Base-by-base conservation (phyloP, 2,888 invertebrate species). In the Oxyteleia sp. region DNA sequence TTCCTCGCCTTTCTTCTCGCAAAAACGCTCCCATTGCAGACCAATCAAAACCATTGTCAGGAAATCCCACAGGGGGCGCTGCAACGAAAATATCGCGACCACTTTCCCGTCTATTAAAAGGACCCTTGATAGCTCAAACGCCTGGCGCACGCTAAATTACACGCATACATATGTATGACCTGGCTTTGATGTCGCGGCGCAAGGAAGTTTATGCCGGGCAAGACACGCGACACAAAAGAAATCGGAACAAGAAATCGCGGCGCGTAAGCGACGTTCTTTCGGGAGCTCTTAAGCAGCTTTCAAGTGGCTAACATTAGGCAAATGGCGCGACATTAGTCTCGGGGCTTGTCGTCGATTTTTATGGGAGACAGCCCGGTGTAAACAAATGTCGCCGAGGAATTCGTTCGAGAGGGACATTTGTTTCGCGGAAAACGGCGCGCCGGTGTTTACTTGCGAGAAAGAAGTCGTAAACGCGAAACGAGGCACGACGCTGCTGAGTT, bases 261-360 rank as follows among this genome's bases (percentile, higher is more conserved):
- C 51, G 20, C 49, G 35, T 45, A 72, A 69, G n/a, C 57, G 47
- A 16, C 69, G 47, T 69, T 69, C 41, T 75, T 71, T 53, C 32
- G 63, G 63, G 23, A 53, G 20, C 51, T 7, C 68, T 68, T 78
- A 61, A 82, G 66, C 69, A 20, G 45, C 61, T 78, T 69, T 57
- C 55, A 79, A 85, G 82, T 75, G 38, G 82, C 23, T 38, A 45
- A 82, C 82, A 82, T 85, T 85, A 85, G 75, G 84, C 80, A 85
- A 85, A 80, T 81, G 63, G 38, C 26, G 49, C 47, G 57, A 47
- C 53, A 76, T 82, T 82, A 80, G 53, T 75, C 68, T 45, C n/a
- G 57, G n/a, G 18, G 8, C 66, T 57, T 69, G 59, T 69, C 79
- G 57, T 47, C 35, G 72, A 69, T 61, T 76, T 74, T 80, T 53